Percentiles rank a stretch among this genome's conserved stretches.
Evolutionary conservation across 1,140 invertebrate genomes (phyloP).

Genomic region (Drosophila quadrilineata): DNA sequence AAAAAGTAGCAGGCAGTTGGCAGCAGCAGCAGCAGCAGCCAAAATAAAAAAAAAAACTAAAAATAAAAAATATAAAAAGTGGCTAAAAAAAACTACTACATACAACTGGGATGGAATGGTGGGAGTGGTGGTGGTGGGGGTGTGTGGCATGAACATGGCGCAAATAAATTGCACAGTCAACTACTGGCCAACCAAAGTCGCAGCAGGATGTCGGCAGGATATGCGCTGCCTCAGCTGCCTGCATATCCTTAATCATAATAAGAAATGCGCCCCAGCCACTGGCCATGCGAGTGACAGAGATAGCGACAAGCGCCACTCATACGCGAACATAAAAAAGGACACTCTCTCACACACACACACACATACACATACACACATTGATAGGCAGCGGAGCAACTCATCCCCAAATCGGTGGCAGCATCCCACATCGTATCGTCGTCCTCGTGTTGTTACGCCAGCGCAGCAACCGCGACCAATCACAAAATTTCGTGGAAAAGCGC

Average conservation of each 20-base stretch:
- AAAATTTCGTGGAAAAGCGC: slow-evolving; percentile 79
- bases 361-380: slow-evolving; percentile 13
- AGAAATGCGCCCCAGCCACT: slow-evolving; percentile 73
- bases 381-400: slow-evolving; percentile 45
- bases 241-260: slow-evolving; percentile 75
- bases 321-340: slow-evolving; percentile 55
- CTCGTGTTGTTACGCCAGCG: slow-evolving; percentile 65
- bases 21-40: slow-evolving; percentile 3
- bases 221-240: slow-evolving; percentile 20
- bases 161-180: slow-evolving; percentile 59
- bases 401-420: slow-evolving; percentile 35
- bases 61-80: background rate
- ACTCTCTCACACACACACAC: slow-evolving; percentile 17
- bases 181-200: slow-evolving; percentile 47
- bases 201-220: slow-evolving; percentile 12
- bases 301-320: slow-evolving; percentile 61
- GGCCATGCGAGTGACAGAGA: slow-evolving; percentile 56
- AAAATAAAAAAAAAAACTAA: slow-evolving; percentile 13
- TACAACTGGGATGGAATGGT: too few relatives aligned
- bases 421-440: slow-evolving; percentile 44
- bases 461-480: slow-evolving; percentile 73
- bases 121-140: too few relatives aligned
- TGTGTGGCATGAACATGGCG: too few relatives aligned
- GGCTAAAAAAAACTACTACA: slow-evolving; percentile 8
- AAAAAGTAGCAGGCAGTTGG: slow-evolving; percentile 51